Evolutionary conservation across 2,888 invertebrate species (phyloP), one percentile per base, ranked within the genome.

Genomic region (Apodemia duryi): DNA sequence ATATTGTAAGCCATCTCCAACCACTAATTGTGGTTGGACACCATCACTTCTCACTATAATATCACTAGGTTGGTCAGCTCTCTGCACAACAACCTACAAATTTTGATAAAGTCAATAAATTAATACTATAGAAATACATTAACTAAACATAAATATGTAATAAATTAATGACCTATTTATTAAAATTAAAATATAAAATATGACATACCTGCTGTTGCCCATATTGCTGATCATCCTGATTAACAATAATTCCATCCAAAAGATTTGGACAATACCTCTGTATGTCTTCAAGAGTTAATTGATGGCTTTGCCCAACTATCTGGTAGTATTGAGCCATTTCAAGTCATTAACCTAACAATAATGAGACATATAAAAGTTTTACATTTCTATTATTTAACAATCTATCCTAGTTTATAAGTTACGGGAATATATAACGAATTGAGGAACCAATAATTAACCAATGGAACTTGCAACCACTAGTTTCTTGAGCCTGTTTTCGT

Each of bases 311-410:
- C 81, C 93, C 93, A 81, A 94, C 92, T 80, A 95, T 94, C 77
- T 95, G 94, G 83, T 93, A 95, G 86, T 93, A 95, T 84, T 95
- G 94, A 83, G 95, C 95, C 95, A 95, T 95, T 82, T 85, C 89
- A 82, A 81, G 75, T 71, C 72, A 76, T 88, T 86, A 91, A 73
- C 87, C 89, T 90, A 76, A 72, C 80, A 80, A 72, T 66, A 71
- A 68, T 71, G 43, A 63, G 32, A 66, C 28, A 21, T 43, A 65
- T 46, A 43, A 13, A 62, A 63, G 63, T 61, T 49, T 32, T 63
- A 41, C 2, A 1, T 10, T 11, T 43, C 43, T 66, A 60, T 52
- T 52, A 38, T 38, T 32, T 21, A 21, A 6, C 13, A 46, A 5
- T 46, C 1, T 13, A 13, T 13, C 1, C 46, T n/a, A 13, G 5